Base-by-base conservation (phyloP, 2,797 vertebrate genomes). In the Sylvilagus floridanus region DNA sequence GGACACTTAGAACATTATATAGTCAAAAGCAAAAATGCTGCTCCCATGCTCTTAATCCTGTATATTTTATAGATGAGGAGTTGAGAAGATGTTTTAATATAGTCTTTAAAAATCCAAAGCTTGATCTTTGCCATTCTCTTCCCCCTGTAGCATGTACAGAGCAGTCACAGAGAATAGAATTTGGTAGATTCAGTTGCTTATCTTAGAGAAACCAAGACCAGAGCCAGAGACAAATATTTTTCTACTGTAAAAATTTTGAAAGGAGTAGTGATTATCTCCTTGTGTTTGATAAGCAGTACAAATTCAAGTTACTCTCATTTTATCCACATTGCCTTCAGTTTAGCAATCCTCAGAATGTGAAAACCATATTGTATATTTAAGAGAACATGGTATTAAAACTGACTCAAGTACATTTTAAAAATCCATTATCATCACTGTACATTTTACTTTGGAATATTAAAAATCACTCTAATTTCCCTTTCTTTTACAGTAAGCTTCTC, bases 251-350 rank as follows among this genome's bases (percentile, higher is more conserved):
- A 57, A 62, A 72, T 87, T 87, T 68, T 85, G 66, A 93, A 94
- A 82, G 86, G 57, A 50, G 52, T 63, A 21, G 17, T 60, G 35
- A 66, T 90, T 88, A 83, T 63, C 52, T 78, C 62, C 63, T 50
- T 82, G 75, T 73, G 62, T 92, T 90, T 93, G 85, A 85, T 79
- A 94, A 90, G 91, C 91, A 88, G 76, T 86, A 69, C 47, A 90
- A 91, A 95, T 87, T 92, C 81, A 94, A 91, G 89, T 79, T 82
- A 24, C n/a, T 97, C 66, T 96, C 81, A 65, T 83, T 92, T 92
- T 65, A 52, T 42, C 68, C 66, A n/a, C 3, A 4, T 77, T 91
- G 65, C 32, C 47, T 92, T 93, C 82, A 50, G 71, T 81, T 86
- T 54, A 89, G 63, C 88, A 37, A 6, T 62, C 83, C 71, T 90